Evolutionary conservation across 2,113 vertebrate genomes (phyloP), one percentile per base, ranked within the genome.

Genomic region (Mormyrus lacerda): DNA sequence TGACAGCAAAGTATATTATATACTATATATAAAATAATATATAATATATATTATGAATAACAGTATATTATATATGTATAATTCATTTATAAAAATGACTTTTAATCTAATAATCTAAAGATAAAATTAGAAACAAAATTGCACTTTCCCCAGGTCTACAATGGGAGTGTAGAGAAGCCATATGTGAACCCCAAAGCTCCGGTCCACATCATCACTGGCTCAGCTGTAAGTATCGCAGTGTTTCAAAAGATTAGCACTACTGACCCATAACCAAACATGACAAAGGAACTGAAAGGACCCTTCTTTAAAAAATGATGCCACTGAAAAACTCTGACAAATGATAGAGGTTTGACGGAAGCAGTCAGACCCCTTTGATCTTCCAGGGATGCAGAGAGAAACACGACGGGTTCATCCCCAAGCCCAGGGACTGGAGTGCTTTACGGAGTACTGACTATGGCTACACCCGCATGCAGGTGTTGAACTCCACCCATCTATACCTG

Each of bases 171-270:
- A 45, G 92, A 95, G 47, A 92, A 90, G 61, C 97, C 97, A 2
- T 97, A 98, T 47, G 95, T 96, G 61, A 96, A 97, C 87, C 97
- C 97, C 0, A 95, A 91, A 89, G 96, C 95, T 53, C 97, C 97
- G 0, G 96, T 98, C 0, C 97, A 97, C 90, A 97, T 97, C 58
- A 97, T 97, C 93, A 97, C 97, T 0, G 97, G 97, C 91, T 98
- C 97, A 19, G 97, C 97, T 11, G 97, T 97, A 93, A 97, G 97
- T 95, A 91, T 11, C 0, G 9, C 27, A 31, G 84, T 87, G 24
- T 9, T 85, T 17, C 10, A 48, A 55, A n/a, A 11, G 9, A 50
- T 27, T 31, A 47, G 83, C 27, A 35, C 24, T 48, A 2, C 82
- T 85, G 82, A 85, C 51, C 35, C 31, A 51, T 42, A 79, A 39